phyloP scores from a whole-genome alignment of 2,888 invertebrate species.

The Clepsis dumicolana region DNA sequence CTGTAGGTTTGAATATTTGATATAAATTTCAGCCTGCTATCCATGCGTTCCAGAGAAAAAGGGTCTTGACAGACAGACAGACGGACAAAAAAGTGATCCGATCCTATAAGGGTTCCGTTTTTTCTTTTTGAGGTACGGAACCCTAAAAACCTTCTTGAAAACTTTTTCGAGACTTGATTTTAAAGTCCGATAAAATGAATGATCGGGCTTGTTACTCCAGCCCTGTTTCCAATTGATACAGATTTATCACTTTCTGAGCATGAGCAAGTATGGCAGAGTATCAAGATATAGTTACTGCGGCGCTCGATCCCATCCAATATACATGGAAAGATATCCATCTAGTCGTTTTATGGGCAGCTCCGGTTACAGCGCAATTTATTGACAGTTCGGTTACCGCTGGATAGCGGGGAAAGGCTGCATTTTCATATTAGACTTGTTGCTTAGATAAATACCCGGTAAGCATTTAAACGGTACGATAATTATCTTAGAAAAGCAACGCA shows the following conservation, averaged over 20 bases:
- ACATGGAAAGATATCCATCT: constrained; percentile 8
- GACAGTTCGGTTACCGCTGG: constrained; percentile 12
- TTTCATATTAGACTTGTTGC: neutral
- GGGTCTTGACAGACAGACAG: no score
- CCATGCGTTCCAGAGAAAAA: no score
- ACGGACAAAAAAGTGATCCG: no score
- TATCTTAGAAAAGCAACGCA: no score
- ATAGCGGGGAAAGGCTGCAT: neutral
- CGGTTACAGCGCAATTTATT: constrained; percentile 9
- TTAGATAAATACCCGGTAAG: no score
- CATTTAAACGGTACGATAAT: no score
- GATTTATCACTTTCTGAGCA: neutral
- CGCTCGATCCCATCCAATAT: constrained; percentile 1
- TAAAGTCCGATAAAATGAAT: neutral
- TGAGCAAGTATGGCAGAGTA: neutral
- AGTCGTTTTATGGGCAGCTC: constrained; percentile 1
- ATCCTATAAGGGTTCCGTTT: no score
- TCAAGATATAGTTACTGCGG: neutral
- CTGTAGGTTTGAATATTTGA: no score
- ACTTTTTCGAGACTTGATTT: neutral
- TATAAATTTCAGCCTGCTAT: no score
- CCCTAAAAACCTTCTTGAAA: no score
- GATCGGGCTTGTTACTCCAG: neutral
- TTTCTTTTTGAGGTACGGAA: no score
- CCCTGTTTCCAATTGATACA: neutral